Conservation (phyloP, 1,140 invertebrate species). For the Drosophila tsacasi region DNA sequence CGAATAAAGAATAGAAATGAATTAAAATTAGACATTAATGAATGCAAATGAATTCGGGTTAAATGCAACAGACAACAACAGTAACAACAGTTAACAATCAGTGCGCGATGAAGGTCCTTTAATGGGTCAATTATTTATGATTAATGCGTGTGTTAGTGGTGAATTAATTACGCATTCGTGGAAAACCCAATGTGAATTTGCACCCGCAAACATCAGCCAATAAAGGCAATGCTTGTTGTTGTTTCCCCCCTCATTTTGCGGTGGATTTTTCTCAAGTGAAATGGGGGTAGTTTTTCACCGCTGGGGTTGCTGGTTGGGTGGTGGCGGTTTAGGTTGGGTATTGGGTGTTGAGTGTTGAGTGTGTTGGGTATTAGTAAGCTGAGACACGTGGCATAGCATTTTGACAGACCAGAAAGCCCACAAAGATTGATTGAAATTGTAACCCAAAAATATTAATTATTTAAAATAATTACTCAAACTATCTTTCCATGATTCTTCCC, state of each 20-base stretch:
- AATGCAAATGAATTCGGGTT: slow-evolving; percentile 41
- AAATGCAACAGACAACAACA: slow-evolving; percentile 29
- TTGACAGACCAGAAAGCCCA: slow-evolving; percentile 16
- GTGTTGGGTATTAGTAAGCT: slow-evolving; percentile 6
- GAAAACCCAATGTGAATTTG: slow-evolving; percentile 22
- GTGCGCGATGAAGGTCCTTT: slow-evolving; percentile 45
- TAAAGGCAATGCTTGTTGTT: background rate
- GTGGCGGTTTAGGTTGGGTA: background rate
- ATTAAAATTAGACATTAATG: slow-evolving; percentile 32
- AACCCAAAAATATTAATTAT: background rate
- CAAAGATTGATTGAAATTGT: slow-evolving; percentile 14
- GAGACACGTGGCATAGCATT: slow-evolving; percentile 31
- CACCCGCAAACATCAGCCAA: background rate
- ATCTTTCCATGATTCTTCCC: background rate
- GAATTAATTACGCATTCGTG: slow-evolving; percentile 41
- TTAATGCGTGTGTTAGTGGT: slow-evolving; percentile 15
- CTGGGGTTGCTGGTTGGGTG: background rate
- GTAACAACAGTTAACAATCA: slow-evolving; percentile 32
- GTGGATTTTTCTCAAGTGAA: slow-evolving; percentile 10
- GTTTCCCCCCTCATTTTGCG: slow-evolving; percentile 12
- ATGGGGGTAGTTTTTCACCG: slow-evolving; percentile 18
- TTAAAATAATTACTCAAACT: background rate
- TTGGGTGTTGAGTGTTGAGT: background rate
- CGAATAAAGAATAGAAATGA: background rate
- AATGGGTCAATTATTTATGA: slow-evolving; percentile 35